These are phyloP conservation scores for Salmo trutta DNA, from an alignment of 2,797 vertebrate species.

Conservation along the genomic window DNA sequence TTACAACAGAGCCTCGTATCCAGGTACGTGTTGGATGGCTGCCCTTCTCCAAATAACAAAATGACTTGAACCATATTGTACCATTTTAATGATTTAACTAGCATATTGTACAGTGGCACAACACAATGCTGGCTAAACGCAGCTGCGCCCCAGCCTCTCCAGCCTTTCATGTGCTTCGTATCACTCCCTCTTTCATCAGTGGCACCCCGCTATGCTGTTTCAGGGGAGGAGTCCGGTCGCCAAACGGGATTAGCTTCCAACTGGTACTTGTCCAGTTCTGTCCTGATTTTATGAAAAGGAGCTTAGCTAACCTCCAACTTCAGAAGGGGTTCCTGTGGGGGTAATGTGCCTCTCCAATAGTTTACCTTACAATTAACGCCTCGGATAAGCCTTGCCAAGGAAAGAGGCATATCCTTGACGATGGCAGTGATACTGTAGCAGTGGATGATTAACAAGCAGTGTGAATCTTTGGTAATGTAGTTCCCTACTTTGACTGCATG, in stretches of 20 bases:
- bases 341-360: constrained; percentile 59
- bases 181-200: constrained; percentile 70
- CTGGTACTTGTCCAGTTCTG: constrained; percentile 65
- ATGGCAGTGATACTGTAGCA: too few species aligned
- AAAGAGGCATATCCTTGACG: constrained; percentile 10
- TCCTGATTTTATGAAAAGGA: constrained; percentile 60
- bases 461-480: too few species aligned
- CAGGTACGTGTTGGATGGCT: constrained; percentile 26
- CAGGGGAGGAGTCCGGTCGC: constrained; percentile 68
- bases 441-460: too few species aligned
- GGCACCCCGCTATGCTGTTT: constrained; percentile 64
- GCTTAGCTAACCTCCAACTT: constrained; percentile 61
- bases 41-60: constrained; percentile 34
- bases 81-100: constrained; percentile 54
- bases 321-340: constrained; percentile 56
- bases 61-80: constrained; percentile 24
- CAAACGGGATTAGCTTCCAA: constrained; percentile 73
- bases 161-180: constrained; percentile 71
- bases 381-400: constrained; percentile 51
- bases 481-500: too few species aligned
- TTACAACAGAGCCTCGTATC: constrained; percentile 1
- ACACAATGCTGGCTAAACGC: constrained; percentile 51
- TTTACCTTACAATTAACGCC: constrained; percentile 71
- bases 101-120: constrained; percentile 60
- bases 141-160: constrained; percentile 55